Conservation (phyloP, 2,113 vertebrate species). For the Lasiurus borealis region DNA sequence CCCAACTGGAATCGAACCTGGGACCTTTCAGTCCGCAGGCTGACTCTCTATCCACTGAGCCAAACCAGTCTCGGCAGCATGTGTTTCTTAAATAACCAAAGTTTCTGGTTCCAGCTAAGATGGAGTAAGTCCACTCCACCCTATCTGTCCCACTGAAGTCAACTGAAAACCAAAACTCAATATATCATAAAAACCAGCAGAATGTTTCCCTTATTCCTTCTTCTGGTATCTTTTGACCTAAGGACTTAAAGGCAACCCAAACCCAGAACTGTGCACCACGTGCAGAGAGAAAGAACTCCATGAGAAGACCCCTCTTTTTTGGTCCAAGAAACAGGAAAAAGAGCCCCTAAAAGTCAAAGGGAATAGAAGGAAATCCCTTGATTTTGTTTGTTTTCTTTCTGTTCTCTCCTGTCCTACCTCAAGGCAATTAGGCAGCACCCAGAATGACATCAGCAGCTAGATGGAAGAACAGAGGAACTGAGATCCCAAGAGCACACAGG, state of each 20-base stretch:
- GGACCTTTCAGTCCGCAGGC: no score
- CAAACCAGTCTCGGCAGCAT: no score
- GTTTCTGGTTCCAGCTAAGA: constrained; percentile 9
- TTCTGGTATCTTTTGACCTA: not conserved
- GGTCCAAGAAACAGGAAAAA: not conserved
- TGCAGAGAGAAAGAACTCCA: not conserved
- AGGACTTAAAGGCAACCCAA: not conserved
- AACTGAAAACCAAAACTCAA: not conserved
- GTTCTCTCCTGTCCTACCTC: not conserved
- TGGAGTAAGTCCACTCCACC: not conserved
- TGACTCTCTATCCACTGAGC: no score
- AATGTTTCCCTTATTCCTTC: not conserved
- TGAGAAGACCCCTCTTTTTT: not conserved
- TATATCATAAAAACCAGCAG: not conserved
- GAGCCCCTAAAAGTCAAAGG: not conserved
- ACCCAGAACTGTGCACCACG: not conserved
- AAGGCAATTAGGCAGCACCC: not conserved
- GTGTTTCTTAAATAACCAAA: constrained; percentile 9
- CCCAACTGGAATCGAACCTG: no score
- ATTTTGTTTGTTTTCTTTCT: not conserved
- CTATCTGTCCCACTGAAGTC: not conserved
- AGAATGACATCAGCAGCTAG: not conserved
- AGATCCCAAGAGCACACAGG: not conserved
- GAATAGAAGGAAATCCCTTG: not conserved
- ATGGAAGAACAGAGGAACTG: not conserved